A percentile compares a stretch with the other conserved stretches of the same genome.
Evolutionary conservation across 2,797 vertebrate genomes (phyloP).

Genomic region (Ficedula albicollis): DNA sequence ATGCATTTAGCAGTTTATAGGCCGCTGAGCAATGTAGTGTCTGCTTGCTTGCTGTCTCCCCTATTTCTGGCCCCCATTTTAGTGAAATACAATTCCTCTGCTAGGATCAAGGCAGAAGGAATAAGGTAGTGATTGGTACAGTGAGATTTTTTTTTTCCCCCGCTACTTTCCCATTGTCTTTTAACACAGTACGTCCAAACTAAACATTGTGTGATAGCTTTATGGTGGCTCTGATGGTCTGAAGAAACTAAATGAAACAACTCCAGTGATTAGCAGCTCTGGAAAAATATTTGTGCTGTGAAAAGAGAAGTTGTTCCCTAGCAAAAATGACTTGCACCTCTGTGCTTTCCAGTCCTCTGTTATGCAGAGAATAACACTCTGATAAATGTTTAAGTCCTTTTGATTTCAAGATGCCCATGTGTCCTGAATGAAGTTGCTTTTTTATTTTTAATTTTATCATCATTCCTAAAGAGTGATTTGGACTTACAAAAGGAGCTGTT

Average conservation of each 20-base stretch:
- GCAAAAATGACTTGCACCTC: neutral
- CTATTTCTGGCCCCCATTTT: neutral
- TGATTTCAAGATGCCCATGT: neutral
- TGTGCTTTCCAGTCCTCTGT: neutral
- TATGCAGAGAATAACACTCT: neutral
- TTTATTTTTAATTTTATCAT: neutral
- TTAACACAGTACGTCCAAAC: neutral
- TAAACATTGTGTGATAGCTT: neutral
- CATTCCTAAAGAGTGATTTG: neutral
- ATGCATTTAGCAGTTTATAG: neutral
- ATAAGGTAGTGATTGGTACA: neutral
- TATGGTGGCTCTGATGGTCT: neutral
- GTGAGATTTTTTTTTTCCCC: neutral
- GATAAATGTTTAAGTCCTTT: neutral
- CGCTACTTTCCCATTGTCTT: neutral
- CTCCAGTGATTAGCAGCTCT: neutral
- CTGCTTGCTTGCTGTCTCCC: neutral
- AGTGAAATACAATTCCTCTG: neutral
- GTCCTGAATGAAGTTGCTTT: neutral
- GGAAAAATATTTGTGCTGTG: neutral
- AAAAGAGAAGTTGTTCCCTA: neutral
- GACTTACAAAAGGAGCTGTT: neutral
- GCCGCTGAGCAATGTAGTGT: neutral
- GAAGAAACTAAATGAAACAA: neutral
- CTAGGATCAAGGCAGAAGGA: neutral